These are phyloP conservation scores for Takifugu bimaculatus DNA, from an alignment of 2,113 vertebrate species.

Conservation along the genomic window DNA sequence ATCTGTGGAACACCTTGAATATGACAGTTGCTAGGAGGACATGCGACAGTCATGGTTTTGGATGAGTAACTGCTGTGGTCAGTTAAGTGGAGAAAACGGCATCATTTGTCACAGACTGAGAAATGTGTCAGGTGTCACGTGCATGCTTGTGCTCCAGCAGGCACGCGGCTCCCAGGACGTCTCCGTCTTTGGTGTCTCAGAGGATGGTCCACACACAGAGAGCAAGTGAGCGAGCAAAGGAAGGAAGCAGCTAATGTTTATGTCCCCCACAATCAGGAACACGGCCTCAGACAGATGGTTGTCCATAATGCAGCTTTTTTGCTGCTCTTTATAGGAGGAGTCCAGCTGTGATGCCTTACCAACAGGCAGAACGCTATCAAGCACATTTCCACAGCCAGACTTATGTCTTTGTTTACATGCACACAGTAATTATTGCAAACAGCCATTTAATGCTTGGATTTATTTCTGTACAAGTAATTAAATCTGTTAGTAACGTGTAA, in stretches of 20 bases:
- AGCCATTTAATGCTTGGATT: constrained; percentile 36
- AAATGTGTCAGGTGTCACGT: constrained; percentile 66
- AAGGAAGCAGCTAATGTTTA: constrained; percentile 57
- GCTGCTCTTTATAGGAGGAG: constrained; percentile 66
- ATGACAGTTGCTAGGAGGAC: constrained; percentile 95
- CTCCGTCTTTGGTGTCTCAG: constrained; percentile 55
- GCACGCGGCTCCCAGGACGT: constrained; percentile 49
- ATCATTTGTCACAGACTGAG: constrained; percentile 73
- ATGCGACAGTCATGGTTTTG: constrained; percentile 72
- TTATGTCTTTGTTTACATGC: constrained; percentile 26
- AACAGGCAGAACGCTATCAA: constrained; percentile 67
- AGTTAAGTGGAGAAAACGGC: constrained; percentile 89
- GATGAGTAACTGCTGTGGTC: constrained; percentile 97
- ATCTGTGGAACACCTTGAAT: constrained; percentile 99
- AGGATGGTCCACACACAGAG: constrained; percentile 45
- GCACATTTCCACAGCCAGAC: constrained; percentile 57
- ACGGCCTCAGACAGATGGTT: constrained; percentile 71
- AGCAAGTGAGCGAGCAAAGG: constrained; percentile 35
- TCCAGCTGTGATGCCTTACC: constrained; percentile 72
- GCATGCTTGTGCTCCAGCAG: constrained; percentile 49
- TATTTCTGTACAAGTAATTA: constrained; percentile 28
- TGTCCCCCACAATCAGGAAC: constrained; percentile 51
- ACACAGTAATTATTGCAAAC: constrained; percentile 49
- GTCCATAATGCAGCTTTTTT: constrained; percentile 72
- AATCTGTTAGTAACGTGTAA: constrained; percentile 21